Conservation (phyloP, 1,140 invertebrate species). For the Pogonomyrmex californicus region DNA sequence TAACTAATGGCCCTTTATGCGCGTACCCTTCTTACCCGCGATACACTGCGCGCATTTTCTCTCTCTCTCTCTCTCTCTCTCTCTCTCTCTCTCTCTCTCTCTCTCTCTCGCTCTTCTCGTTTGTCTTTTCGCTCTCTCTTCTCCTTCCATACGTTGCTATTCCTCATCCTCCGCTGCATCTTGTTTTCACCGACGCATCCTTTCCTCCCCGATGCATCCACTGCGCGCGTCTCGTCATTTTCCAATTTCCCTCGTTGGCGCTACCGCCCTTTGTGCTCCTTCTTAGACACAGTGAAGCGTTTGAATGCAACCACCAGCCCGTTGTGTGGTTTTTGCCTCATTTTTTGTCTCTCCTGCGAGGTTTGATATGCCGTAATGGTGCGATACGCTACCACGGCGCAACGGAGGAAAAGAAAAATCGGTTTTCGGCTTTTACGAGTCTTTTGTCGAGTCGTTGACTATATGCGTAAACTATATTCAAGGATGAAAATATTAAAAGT, state of each 20-base stretch:
- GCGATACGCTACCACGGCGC: conserved; percentile 53
- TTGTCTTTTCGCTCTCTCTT: conserved; percentile 3
- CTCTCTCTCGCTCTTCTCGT: conserved; percentile 20
- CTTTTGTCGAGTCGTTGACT: conserved; percentile 60
- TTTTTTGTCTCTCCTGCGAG: conserved; percentile 63
- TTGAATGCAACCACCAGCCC: conserved; percentile 74
- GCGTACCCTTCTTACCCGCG: conserved; percentile 73
- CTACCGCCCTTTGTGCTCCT: conserved; percentile 75
- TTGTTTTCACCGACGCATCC: conserved; percentile 36
- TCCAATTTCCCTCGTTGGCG: conserved; percentile 76
- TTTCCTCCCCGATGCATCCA: conserved; percentile 24
- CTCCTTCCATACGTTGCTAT: conserved; percentile 10
- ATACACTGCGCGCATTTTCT: conserved; percentile 52
- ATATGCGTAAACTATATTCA: not conserved
- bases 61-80: conserved; percentile 58
- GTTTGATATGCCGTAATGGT: conserved; percentile 74
- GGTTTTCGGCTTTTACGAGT: conserved; percentile 57
- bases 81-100: too few species aligned
- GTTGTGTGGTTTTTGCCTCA: conserved; percentile 64
- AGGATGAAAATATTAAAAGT: conserved; percentile 13
- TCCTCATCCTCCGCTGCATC: conserved; percentile 26
- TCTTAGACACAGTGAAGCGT: conserved; percentile 75
- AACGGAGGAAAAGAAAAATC: conserved; percentile 49
- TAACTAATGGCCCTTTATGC: conserved; percentile 85
- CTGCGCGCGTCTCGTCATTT: conserved; percentile 73